These are phyloP conservation scores for Urocolius indicus DNA, from an alignment of 2,113 vertebrate genomes.

Conservation along the genomic window DNA sequence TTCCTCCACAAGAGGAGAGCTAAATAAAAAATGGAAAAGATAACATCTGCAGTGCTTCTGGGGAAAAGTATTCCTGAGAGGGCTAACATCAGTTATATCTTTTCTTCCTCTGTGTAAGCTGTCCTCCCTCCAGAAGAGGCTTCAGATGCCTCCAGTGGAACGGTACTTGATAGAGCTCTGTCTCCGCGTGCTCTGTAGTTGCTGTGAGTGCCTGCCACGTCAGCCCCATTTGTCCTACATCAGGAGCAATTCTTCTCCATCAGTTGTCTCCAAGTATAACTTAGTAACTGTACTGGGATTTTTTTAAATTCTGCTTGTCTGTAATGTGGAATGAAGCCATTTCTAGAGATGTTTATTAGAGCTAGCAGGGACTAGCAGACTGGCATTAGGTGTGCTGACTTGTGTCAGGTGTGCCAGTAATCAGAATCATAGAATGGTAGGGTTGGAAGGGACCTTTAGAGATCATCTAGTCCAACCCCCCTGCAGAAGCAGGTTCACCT, in stretches of 20 bases:
- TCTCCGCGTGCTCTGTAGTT: accelerated
- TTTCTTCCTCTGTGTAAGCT: neutral
- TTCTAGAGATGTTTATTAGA: neutral
- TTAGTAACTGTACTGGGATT: neutral
- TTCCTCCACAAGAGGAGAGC: neutral
- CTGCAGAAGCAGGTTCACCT: too few relatives aligned
- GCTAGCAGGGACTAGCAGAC: neutral
- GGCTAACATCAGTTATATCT: neutral
- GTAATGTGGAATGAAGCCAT: neutral
- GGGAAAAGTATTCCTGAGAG: neutral
- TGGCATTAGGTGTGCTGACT: neutral
- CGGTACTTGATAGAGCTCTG: neutral
- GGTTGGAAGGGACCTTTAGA: too few relatives aligned
- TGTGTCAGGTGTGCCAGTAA: neutral
- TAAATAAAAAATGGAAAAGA: neutral
- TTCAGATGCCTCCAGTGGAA: neutral
- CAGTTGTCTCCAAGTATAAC: neutral
- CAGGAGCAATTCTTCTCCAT: neutral
- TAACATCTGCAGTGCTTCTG: neutral
- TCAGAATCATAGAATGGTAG: too few relatives aligned
- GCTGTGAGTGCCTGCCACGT: accelerated
- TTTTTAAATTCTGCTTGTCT: neutral
- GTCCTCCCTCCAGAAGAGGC: neutral
- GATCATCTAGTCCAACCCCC: too few relatives aligned
- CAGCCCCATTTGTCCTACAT: neutral